Evolutionary conservation across 2,888 invertebrate species (phyloP), one percentile per base, ranked within the genome.

Genomic region (Lingula anatina): DNA sequence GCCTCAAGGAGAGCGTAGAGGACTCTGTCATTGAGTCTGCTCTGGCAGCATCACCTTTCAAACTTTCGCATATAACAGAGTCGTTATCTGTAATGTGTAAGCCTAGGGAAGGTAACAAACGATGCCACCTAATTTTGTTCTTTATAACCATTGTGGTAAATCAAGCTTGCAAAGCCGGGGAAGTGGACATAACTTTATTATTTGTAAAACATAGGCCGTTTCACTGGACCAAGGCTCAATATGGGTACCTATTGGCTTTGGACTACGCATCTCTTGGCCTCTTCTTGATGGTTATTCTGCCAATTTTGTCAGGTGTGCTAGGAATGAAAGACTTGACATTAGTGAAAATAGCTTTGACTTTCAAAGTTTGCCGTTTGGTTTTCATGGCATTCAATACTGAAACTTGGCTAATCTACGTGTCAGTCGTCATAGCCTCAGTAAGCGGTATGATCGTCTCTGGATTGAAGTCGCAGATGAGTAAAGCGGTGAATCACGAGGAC

Each of bases 191-290:
- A 4, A 73, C 71, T 0, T 60, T 76, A 26, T 57, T 76, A 23
- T 71, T 68, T 53, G 71, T 73, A 1, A 58, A 65, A 47, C 61
- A 64, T 24, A 48, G 60, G n/a, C 76, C 76, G 0, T 53, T 76
- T 5, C 60, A 56, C 55, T 75, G 75, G 74, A 54, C 56, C 5
- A 60, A 66, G 46, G 64, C 70, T 1, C 24, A 53, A 40, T 76
- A 75, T 49, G 75, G 73, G 5, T 76, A 73, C 49, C 61, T 75
- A 3, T 51, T 74, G 43, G 71, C 75, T 2, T 50, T 68, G 2
- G 75, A 75, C 56, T 75, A 75, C 55, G 73, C 72, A 2, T 65
- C 66, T 12, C 69, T 75, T 65, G 75, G 74, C 0, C 24, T 73
- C 4, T 66, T 66, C 46, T 60, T 74, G 7, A 57, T 75, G 38